Evolutionary conservation across 2,888 invertebrate genomes (phyloP), one percentile per base, ranked within the genome.

Genomic region (Chironomus tentans): DNA sequence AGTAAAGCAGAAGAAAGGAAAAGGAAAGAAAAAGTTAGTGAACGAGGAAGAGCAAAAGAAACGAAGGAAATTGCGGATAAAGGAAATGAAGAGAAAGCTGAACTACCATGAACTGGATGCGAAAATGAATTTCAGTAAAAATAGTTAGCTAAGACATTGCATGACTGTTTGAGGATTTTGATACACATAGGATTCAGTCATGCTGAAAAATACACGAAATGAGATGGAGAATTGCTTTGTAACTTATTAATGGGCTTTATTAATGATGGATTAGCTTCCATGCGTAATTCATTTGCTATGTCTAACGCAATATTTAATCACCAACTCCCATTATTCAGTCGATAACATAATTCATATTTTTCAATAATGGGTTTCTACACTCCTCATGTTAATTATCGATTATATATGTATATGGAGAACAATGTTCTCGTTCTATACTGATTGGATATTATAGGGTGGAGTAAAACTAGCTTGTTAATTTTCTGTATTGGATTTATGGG

Each of bases 201-300:
- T 56, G 56, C 56, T n/a, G 15, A 56, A 56, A 56, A 56, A 56
- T 56, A 56, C 56, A 18, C 5, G 2, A 15, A 13, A 15, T 3
- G 15, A 15, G 50, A n/a, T 50, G 15, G 10, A 50, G 50, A 50
- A 50, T 5, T 50, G 18, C 56, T 56, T 18, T 56, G 7, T 56
- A 18, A n/a, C 70, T 70, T 70, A 70, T 70, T 48, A 70, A 48
- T 47, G 22, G 46, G 65, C 1, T 18, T 47, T 47, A 70, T 70
- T 47, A 48, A 70, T 70, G 70, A 70, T 22, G 70, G 70, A 70
- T 70, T 70, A 70, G 70, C 13, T 70, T 7, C 6, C n/a, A 56
- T 56, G 56, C 56, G 47, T 21, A 70, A 68, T 21, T 70, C 18
- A 70, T 70, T 70, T 70, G 70, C 21, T 47, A 12, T 15, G 18